phyloP scores from a whole-genome alignment of 1,140 invertebrate genomes.

The Drosophila navojoa region DNA sequence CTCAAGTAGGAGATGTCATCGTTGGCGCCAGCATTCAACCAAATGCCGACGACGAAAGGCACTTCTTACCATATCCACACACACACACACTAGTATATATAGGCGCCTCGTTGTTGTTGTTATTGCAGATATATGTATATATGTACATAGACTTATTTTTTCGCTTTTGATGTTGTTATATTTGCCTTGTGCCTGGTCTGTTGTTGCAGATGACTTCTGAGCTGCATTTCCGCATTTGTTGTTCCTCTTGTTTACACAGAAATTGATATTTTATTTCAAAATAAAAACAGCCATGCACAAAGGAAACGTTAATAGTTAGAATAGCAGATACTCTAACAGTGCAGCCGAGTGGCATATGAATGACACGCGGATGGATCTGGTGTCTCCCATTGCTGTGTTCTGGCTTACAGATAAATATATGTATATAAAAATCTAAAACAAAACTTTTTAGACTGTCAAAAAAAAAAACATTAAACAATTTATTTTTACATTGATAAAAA shows the following conservation, averaged over 20 bases:
- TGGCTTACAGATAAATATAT: no score
- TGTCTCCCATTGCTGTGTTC: no score
- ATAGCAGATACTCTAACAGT: conserved; percentile 29
- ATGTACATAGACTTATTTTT: background rate
- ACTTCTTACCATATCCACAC: conserved; percentile 4
- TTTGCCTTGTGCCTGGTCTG: conserved; percentile 26
- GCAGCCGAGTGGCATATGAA: background rate
- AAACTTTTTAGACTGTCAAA: no score
- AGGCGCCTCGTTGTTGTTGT: background rate
- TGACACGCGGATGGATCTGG: background rate
- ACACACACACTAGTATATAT: background rate
- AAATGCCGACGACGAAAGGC: conserved; percentile 54
- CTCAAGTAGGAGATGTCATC: conserved; percentile 84
- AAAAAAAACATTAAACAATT: no score
- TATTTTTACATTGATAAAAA: no score
- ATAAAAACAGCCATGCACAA: conserved; percentile 54
- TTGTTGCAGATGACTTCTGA: conserved; percentile 49
- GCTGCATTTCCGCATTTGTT: conserved; percentile 52
- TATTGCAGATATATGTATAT: conserved; percentile 1
- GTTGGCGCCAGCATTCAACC: conserved; percentile 75
- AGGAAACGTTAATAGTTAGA: conserved; percentile 41
- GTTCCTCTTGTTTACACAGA: conserved; percentile 76
- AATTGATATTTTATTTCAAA: conserved; percentile 84
- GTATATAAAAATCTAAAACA: no score
- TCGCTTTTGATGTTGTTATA: conserved; percentile 28